These are phyloP conservation scores for Isaurus tuberculatus DNA, from an alignment of 92 coral and sea anemone species.

Conservation along the genomic window DNA sequence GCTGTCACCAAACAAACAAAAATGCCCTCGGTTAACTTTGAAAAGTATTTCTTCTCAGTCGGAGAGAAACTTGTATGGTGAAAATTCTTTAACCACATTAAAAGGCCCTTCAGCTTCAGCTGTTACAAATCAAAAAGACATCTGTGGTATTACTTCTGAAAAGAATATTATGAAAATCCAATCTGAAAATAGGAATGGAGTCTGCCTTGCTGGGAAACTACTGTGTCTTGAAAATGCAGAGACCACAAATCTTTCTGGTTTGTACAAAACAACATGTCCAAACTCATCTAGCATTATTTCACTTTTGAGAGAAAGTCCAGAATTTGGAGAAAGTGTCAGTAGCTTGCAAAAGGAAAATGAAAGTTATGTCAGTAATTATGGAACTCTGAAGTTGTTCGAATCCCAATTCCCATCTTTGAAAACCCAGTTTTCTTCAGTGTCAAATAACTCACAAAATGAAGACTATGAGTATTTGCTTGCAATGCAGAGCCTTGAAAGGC, in stretches of 20 bases:
- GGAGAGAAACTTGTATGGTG: background rate
- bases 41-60: constrained; percentile 37
- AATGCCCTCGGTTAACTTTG: constrained; percentile 55
- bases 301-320: constrained; percentile 50
- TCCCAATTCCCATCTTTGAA: constrained; percentile 37
- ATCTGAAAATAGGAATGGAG: constrained; percentile 24
- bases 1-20: constrained; percentile 56
- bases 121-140: background rate
- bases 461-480: constrained; percentile 10
- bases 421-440: background rate
- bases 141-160: background rate
- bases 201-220: constrained; percentile 72
- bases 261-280: constrained; percentile 33
- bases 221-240: constrained; percentile 63
- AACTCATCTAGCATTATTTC: constrained; percentile 67
- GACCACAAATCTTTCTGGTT: constrained; percentile 9
- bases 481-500: constrained; percentile 29
- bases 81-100: background rate
- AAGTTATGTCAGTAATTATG: constrained; percentile 17
- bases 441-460: background rate
- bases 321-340: background rate
- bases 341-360: constrained; percentile 30
- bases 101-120: background rate
- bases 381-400: constrained; percentile 65
- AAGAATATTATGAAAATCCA: background rate